phyloP scores from a whole-genome alignment of 2,888 invertebrate genomes.

The Polyommatus icarus region DNA sequence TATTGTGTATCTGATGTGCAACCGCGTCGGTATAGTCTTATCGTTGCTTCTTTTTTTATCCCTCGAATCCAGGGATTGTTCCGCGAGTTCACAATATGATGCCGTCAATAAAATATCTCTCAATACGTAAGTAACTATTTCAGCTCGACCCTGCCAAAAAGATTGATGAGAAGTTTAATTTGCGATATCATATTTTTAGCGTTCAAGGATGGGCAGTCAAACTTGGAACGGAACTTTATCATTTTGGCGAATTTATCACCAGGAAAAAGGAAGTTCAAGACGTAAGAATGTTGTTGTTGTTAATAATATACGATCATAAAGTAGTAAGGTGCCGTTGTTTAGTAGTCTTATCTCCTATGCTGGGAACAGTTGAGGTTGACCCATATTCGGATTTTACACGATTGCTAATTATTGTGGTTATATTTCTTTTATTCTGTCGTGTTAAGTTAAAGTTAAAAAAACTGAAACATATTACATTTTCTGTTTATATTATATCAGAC shows the following conservation, averaged over 20 bases:
- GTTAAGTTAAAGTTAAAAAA: neutral
- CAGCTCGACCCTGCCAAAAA: neutral
- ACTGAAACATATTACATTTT: neutral
- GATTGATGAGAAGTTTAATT: conserved; percentile 23
- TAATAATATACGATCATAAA: neutral
- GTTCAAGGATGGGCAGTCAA: conserved; percentile 91
- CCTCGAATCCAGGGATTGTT: conserved; percentile 70
- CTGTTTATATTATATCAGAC: neutral
- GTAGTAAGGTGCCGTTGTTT: neutral
- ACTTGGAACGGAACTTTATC: conserved; percentile 88
- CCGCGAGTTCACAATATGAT: conserved; percentile 69
- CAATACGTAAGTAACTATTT: conserved; percentile 64
- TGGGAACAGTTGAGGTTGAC: neutral
- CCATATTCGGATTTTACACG: neutral
- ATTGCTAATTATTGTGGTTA: neutral
- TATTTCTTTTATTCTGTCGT: neutral
- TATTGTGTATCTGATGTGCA: conserved; percentile 72
- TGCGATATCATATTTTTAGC: conserved; percentile 60
- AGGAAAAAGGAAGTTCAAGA: conserved; percentile 89
- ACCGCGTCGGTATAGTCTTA: conserved; percentile 58
- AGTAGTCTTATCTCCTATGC: neutral
- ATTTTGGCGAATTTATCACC: conserved; percentile 90
- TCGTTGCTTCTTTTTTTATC: conserved; percentile 64
- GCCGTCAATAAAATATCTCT: conserved; percentile 64
- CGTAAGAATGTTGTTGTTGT: conserved; percentile 68